These are phyloP conservation scores for Crypturellus tataupa DNA, from an alignment of 2,797 vertebrate species.

Conservation along the genomic window DNA sequence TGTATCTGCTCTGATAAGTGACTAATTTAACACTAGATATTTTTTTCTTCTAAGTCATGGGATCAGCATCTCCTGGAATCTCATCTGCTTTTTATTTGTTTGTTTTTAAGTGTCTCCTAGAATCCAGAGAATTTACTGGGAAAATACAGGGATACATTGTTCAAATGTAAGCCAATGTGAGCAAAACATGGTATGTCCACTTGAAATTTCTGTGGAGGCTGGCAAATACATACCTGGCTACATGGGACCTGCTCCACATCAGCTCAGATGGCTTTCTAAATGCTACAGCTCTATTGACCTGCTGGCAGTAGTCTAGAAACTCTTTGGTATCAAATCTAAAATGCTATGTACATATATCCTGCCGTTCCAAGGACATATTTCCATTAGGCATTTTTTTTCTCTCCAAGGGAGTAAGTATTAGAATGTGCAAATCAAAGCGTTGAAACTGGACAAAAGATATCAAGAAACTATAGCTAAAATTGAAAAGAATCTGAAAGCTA, in stretches of 20 bases:
- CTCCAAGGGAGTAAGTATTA: not conserved
- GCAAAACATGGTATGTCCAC: not conserved
- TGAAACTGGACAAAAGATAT: not conserved
- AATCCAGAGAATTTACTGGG: slow-evolving; percentile 7
- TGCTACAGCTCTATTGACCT: not conserved
- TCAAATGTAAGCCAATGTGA: not conserved
- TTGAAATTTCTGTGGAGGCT: not conserved
- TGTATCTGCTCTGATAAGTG: slow-evolving; percentile 4
- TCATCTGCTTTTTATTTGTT: not conserved
- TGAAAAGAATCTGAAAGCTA: not conserved
- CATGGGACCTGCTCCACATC: not conserved
- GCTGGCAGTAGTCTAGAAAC: not conserved
- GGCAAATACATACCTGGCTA: not conserved
- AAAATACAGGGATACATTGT: not conserved
- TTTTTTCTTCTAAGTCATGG: slow-evolving; percentile 3
- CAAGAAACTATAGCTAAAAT: not conserved
- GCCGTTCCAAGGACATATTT: not conserved
- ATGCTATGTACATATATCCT: not conserved
- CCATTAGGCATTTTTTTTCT: not conserved
- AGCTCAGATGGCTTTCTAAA: not conserved
- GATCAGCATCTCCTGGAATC: slow-evolving; percentile 14
- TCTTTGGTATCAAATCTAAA: not conserved
- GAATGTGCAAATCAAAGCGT: not conserved
- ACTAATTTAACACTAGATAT: not conserved
- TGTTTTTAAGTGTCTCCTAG: not conserved